Percentiles rank a stretch among this genome's conserved stretches.
These are phyloP conservation scores for Alosa alosa DNA, from an alignment of 2,113 vertebrate genomes.

Conservation along the genomic window DNA sequence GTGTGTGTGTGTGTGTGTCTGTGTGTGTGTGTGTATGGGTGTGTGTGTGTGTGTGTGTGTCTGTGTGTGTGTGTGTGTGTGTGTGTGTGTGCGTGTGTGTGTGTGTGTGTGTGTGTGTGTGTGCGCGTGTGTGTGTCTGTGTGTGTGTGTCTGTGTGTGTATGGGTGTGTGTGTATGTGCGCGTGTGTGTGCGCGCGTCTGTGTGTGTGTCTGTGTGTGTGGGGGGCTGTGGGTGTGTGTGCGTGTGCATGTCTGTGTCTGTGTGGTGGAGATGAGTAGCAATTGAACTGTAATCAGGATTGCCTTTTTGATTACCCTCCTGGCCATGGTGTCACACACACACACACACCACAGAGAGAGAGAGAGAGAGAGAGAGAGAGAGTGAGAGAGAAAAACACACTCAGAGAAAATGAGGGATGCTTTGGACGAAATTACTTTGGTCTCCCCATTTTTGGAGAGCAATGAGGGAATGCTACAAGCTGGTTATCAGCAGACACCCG, in stretches of 20 bases:
- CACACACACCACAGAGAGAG: background rate
- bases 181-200: background rate
- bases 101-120: background rate
- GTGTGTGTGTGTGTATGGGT: background rate
- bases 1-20: too few species aligned
- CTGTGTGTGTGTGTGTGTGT: background rate
- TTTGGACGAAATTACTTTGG: background rate
- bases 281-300: background rate
- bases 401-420: background rate
- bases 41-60: background rate
- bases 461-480: background rate
- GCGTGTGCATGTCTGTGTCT: background rate
- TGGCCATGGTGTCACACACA: background rate
- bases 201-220: background rate
- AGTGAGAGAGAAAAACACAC: constrained; percentile 27
- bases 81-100: background rate
- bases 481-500: constrained; percentile 1
- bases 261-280: background rate
- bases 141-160: constrained; percentile 3
- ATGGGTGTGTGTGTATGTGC: background rate
- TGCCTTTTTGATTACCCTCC: background rate
- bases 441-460: background rate
- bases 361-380: constrained; percentile 8
- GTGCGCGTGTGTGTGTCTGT: background rate
- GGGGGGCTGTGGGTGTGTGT: background rate